phyloP scores from a whole-genome alignment of 2,888 invertebrate genomes.

The Agrotis puta region DNA sequence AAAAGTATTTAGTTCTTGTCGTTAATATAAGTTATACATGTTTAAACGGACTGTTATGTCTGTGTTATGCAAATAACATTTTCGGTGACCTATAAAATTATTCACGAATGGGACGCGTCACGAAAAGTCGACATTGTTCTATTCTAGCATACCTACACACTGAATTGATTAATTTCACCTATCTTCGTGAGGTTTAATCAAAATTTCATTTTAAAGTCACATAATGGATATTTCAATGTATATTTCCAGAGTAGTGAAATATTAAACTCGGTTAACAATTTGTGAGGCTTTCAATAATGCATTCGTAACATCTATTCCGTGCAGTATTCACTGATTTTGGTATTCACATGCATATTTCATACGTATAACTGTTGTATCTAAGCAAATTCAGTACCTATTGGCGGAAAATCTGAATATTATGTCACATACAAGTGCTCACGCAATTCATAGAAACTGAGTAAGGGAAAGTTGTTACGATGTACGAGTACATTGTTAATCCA shows the following conservation, averaged over 20 bases:
- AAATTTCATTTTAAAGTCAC: conserved; percentile 69
- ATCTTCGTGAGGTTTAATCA: conserved; percentile 66
- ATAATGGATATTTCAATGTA: conserved; percentile 65
- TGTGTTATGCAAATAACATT: conserved; percentile 22
- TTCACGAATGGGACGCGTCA: conserved; percentile 34
- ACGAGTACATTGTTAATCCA: conserved; percentile 22
- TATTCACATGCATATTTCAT: conserved; percentile 12
- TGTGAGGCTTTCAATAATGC: conserved; percentile 38
- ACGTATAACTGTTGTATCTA: conserved; percentile 23
- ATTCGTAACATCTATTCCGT: conserved; percentile 39
- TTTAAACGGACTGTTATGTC: background rate
- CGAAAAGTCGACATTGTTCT: conserved; percentile 54
- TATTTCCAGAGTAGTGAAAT: conserved; percentile 59
- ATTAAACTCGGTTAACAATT: conserved; percentile 49
- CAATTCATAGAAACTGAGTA: conserved; percentile 25
- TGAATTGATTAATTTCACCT: conserved; percentile 66
- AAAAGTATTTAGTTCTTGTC: conserved; percentile 25
- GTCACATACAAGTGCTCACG: conserved; percentile 36
- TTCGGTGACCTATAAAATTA: conserved; percentile 31
- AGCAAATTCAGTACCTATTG: conserved; percentile 20
- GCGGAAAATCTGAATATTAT: conserved; percentile 39
- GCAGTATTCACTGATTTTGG: conserved; percentile 15
- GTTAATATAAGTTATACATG: conserved; percentile 8
- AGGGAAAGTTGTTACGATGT: conserved; percentile 43
- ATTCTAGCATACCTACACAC: conserved; percentile 52